phyloP scores from a whole-genome alignment of 1,140 invertebrate species.

The Cydia splendana region DNA sequence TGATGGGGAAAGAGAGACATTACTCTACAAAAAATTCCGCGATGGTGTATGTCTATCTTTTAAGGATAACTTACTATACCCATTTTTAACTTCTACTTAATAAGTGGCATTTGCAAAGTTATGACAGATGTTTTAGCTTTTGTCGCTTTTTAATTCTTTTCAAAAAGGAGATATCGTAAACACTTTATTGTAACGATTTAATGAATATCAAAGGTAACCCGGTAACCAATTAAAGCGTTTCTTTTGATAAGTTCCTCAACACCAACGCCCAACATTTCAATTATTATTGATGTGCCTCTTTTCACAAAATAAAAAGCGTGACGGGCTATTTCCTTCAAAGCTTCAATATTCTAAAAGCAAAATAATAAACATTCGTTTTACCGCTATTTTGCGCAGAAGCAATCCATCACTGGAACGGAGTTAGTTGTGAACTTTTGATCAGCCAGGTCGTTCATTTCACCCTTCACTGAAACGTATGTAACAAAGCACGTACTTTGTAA shows the following conservation, averaged over 20 bases:
- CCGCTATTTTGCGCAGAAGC: neutral
- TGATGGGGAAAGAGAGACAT: no score
- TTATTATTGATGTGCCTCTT: neutral
- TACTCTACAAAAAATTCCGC: no score
- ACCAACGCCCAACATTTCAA: neutral
- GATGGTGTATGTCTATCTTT: no score
- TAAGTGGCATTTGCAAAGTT: no score
- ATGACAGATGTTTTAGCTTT: no score
- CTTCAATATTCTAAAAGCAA: neutral
- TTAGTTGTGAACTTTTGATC: conserved; percentile 6
- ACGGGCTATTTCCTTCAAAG: neutral
- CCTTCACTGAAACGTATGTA: neutral
- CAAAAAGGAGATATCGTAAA: no score
- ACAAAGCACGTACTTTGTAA: neutral
- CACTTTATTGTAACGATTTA: neutral
- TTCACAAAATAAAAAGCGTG: neutral
- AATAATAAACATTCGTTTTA: neutral
- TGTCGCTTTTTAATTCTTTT: no score
- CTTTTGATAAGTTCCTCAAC: neutral
- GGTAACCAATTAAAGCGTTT: neutral
- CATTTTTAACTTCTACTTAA: no score
- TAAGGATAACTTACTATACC: no score
- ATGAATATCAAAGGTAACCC: neutral
- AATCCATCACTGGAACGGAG: neutral
- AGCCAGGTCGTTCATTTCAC: neutral